phyloP scores from a whole-genome alignment of 2,113 vertebrate species.

The Pardalotus punctatus region DNA sequence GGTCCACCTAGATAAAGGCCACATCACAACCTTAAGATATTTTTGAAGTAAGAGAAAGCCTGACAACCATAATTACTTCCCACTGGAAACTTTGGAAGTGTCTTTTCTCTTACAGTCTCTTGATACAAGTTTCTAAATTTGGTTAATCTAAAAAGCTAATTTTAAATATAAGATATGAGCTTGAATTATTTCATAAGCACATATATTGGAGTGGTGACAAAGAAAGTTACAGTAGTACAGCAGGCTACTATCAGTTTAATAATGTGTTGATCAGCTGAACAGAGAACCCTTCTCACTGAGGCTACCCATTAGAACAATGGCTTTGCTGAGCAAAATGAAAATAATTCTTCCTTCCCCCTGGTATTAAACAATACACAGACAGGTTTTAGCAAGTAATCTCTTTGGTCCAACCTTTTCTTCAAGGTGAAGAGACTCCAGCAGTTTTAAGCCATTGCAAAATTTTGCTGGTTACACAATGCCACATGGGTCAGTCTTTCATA shows the following conservation, averaged over 20 bases:
- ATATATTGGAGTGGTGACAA: background rate
- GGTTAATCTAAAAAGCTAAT: background rate
- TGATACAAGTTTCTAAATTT: background rate
- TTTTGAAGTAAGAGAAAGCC: background rate
- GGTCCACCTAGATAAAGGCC: background rate
- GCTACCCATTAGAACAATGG: background rate
- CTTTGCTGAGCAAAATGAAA: background rate
- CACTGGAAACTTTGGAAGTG: background rate
- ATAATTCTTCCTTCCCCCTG: background rate
- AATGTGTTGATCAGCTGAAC: background rate
- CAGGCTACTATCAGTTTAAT: background rate
- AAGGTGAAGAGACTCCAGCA: background rate
- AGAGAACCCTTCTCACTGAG: background rate
- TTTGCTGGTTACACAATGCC: background rate
- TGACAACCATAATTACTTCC: background rate
- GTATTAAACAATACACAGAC: background rate
- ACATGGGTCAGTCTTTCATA: background rate
- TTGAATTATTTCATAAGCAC: background rate
- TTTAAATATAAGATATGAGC: background rate
- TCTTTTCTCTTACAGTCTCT: background rate
- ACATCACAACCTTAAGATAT: background rate
- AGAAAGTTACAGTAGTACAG: background rate
- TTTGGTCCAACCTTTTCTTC: background rate
- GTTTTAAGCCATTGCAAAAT: background rate
- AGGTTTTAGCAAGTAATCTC: background rate